Base-by-base conservation (phyloP, 2,888 invertebrate genomes). In the Onchidella celtica region DNA sequence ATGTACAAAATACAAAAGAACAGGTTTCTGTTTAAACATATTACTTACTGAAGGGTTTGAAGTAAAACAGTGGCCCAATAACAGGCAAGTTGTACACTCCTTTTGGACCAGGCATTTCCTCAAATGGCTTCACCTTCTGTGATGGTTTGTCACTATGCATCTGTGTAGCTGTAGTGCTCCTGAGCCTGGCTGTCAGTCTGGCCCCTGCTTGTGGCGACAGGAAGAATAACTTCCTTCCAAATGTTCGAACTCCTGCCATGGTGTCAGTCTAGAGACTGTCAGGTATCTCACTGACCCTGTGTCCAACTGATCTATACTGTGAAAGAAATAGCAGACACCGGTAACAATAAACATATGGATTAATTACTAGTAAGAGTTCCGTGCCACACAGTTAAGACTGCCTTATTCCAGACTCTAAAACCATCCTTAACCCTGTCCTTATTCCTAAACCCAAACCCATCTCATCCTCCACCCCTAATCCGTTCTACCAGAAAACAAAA, bases 31-130 rank as follows among this genome's bases (percentile, higher is more conserved):
- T 63, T 63, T 4, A 14, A 24, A 27, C 24, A 27, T 32, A 65
- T 17, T 29, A 73, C 75, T 80, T 57, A 80, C 80, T 76, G 59
- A 83, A 83, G 11, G 80, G 80, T 27, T 83, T 83, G 65, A 80
- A 70, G 57, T 79, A 63, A 47, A 83, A 24, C 69, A 79, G 32
- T 21, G 79, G 38, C 0, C 83, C 83, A 24, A 83, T 34, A n/a
- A 79, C 63, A 0, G 83, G 82, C 32, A 36, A 29, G 1, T 73
- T 21, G 21, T 68, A 73, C 0, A 68, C n/a, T n/a, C 82, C 69
- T 9, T 27, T n/a, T 0, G 82, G 82, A 29, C 82, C 82, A 14
- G 82, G 82, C 34, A 82, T 66, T 11, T 73, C 73, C 11, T 29
- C n/a, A 36, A 79, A 82, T 21, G 78, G 74, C 34, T 59, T 73